phyloP scores from a whole-genome alignment of 2,113 vertebrate genomes.

The Castor canadensis region DNA sequence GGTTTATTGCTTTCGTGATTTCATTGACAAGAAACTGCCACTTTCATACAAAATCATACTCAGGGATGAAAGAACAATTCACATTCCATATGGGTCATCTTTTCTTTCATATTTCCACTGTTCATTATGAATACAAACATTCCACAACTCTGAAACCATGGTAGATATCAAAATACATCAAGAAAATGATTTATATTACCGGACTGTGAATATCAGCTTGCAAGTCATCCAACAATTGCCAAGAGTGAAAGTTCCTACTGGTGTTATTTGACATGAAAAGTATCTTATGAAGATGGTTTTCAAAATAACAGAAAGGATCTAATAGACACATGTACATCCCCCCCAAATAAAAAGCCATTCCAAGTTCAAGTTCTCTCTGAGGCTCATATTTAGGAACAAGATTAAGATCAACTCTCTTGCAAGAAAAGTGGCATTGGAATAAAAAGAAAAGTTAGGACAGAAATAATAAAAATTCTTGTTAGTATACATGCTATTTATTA shows the following conservation, averaged over 20 bases:
- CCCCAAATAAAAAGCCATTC: not conserved
- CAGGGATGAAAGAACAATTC: not conserved
- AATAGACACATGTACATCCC: not conserved
- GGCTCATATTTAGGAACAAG: not conserved
- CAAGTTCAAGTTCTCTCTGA: not conserved
- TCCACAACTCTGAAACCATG: not conserved
- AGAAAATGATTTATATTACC: not conserved
- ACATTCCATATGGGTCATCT: not conserved
- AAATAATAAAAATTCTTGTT: not conserved
- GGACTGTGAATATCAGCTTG: not conserved
- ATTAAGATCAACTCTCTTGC: not conserved
- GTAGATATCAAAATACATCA: conserved; percentile 9
- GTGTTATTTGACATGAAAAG: not conserved
- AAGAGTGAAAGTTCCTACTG: not conserved
- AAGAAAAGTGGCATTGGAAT: not conserved
- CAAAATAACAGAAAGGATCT: not conserved
- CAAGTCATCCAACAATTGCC: not conserved
- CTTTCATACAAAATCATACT: not conserved
- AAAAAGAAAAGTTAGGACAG: not conserved
- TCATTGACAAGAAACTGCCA: not conserved
- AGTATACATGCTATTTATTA: not conserved
- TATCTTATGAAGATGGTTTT: not conserved
- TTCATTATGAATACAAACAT: not conserved
- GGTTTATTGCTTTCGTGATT: not conserved
- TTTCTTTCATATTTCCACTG: not conserved